Conservation (phyloP, 2,113 vertebrate genomes). For the Formicarius rufipectus region DNA sequence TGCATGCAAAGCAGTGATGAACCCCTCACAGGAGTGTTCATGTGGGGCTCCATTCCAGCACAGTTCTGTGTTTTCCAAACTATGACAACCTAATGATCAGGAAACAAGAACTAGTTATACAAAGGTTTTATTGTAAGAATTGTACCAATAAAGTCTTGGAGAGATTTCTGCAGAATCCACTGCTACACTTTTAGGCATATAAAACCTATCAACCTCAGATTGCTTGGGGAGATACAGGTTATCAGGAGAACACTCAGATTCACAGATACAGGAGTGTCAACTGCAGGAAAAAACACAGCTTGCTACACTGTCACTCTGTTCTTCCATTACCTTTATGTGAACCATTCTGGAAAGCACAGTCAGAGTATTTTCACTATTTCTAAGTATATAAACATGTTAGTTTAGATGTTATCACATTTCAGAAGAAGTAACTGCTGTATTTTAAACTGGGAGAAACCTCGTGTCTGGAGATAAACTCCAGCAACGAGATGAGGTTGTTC, state of each 20-base stretch:
- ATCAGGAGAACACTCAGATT: not conserved
- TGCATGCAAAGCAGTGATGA: not conserved
- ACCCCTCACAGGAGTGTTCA: not conserved
- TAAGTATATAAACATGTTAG: not conserved
- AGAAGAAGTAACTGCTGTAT: not conserved
- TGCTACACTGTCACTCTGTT: not conserved
- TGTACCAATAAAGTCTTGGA: not conserved
- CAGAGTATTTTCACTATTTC: not conserved
- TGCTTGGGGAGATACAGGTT: not conserved
- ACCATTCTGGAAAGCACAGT: not conserved
- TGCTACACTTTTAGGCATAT: rapidly evolving
- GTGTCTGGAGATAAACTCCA: not conserved
- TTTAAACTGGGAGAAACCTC: not conserved
- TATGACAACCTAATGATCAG: not conserved
- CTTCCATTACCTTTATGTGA: not conserved
- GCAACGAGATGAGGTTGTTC: not conserved
- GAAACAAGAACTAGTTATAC: not conserved
- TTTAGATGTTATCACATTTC: not conserved
- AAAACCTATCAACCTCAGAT: not conserved
- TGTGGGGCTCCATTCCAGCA: not conserved
- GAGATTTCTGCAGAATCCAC: not conserved
- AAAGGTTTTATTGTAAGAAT: not conserved
- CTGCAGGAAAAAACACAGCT: not conserved
- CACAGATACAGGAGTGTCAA: not conserved
- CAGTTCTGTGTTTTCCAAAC: not conserved